A percentile compares a stretch with the other conserved stretches of the same genome.
Evolutionary conservation across 2,797 vertebrate species (phyloP).

Genomic region (Phaenicophaeus curvirostris): DNA sequence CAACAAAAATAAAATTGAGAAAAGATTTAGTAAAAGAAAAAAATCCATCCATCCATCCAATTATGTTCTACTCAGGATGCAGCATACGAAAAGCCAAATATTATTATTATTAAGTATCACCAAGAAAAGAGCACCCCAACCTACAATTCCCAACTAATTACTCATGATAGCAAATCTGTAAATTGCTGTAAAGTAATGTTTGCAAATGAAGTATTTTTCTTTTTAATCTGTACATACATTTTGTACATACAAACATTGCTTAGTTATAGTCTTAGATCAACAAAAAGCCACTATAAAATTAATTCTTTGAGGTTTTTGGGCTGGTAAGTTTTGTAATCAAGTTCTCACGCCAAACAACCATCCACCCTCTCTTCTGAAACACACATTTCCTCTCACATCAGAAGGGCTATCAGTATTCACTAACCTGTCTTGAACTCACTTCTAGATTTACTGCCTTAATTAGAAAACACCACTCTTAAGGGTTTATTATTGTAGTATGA

Average conservation of each 20-base stretch:
- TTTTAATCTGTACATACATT: background rate
- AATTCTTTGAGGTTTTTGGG: background rate
- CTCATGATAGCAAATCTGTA: no score
- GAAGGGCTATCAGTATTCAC: background rate
- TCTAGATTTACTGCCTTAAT: background rate
- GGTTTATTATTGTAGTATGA: background rate
- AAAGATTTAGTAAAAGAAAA: background rate
- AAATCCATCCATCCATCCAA: background rate
- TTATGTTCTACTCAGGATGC: background rate
- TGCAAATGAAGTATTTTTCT: background rate
- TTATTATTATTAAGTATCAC: background rate
- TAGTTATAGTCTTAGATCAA: background rate
- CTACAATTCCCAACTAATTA: background rate
- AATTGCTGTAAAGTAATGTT: no score
- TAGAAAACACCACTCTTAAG: background rate
- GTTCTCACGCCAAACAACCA: background rate
- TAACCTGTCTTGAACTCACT: background rate
- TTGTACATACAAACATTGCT: background rate
- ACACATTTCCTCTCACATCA: background rate
- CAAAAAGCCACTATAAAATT: background rate
- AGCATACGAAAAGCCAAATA: background rate
- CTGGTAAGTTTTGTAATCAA: accelerated
- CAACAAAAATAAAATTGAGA: background rate
- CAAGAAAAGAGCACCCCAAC: background rate
- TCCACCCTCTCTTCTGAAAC: background rate